A percentile compares a stretch with the other conserved stretches of the same genome.
Evolutionary conservation across 1,140 invertebrate species (phyloP).

Genomic region (Mylabris phalerata): DNA sequence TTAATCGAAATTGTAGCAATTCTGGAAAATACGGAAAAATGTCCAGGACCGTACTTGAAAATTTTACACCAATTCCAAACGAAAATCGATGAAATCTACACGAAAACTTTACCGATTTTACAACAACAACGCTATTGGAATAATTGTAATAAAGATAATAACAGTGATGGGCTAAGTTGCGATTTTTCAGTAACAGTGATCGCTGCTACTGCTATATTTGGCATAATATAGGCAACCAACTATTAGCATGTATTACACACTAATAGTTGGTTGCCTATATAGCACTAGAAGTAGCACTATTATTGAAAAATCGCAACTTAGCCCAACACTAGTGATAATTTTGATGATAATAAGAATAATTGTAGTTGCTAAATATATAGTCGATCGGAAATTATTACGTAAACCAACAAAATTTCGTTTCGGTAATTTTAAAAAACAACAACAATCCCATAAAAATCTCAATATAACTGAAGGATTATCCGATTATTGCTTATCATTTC

Average conservation of each 20-base stretch:
- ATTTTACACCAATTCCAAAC: not conserved
- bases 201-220: no score
- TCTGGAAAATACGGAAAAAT: not conserved
- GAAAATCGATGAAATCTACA: not conserved
- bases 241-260: no score
- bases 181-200: no score
- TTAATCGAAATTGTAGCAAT: no score
- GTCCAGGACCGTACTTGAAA: conserved; percentile 3
- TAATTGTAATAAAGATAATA: not conserved
- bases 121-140: not conserved
- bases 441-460: not conserved
- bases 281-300: no score
- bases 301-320: not conserved
- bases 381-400: conserved; percentile 16
- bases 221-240: no score
- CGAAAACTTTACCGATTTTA: conserved; percentile 1
- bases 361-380: conserved; percentile 3
- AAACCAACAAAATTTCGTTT: conserved; percentile 13
- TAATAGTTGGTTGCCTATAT: no score
- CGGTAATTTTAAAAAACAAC: no score
- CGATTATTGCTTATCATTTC: conserved; percentile 1
- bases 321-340: not conserved
- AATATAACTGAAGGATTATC: conserved; percentile 1
- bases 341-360: not conserved
- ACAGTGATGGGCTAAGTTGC: no score